Evolutionary conservation across 2,888 invertebrate genomes (phyloP), one percentile per base, ranked within the genome.

Genomic region (Ophion slaviceki): DNA sequence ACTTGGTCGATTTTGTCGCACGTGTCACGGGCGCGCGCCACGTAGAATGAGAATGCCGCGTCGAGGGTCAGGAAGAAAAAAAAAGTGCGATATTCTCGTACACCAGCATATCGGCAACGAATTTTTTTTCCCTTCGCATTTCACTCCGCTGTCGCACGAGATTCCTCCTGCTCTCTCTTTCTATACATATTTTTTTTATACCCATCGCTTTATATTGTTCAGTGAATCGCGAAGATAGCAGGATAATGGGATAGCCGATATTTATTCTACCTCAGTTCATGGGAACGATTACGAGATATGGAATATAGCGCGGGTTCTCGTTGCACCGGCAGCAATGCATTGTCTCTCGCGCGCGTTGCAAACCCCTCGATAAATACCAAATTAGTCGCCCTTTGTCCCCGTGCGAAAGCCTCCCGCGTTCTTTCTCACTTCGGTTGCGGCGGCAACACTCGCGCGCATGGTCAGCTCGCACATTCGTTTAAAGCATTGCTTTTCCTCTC

Each of bases 311-410:
- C 70, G 20, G 4, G 6, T 17, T 53, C 59, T 76, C 66, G 76
- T 76, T 84, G 76, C 75, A 84, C 71, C 71, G 61, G 72, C 71
- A 66, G 74, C 57, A 62, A 32, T 24, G 72, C 80, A 84, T 80
- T 80, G 80, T 80, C 66, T 76, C 76, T 76, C 76, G 72, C 3
- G 47, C 47, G 47, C 14, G 47, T 84, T 80, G 74, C 62, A 75
- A 47, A 47, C 47, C 68, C 62, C 70, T 75, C 75, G 84, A 83
- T 83, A 83, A 79, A 83, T 83, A 47, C 70, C 70, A 70, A 53
- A 70, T 70, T 77, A 78, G 57, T 77, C 66, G 70, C 82, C 66
- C 53, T 53, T 68, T 66, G 64, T 36, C 71, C 57, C 47, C 47
- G 40, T 40, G 40, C 40, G 11, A 68, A 20, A 40, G 40, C 45